phyloP scores from a whole-genome alignment of 2,888 invertebrate species.

The Aleiodes testaceus region DNA sequence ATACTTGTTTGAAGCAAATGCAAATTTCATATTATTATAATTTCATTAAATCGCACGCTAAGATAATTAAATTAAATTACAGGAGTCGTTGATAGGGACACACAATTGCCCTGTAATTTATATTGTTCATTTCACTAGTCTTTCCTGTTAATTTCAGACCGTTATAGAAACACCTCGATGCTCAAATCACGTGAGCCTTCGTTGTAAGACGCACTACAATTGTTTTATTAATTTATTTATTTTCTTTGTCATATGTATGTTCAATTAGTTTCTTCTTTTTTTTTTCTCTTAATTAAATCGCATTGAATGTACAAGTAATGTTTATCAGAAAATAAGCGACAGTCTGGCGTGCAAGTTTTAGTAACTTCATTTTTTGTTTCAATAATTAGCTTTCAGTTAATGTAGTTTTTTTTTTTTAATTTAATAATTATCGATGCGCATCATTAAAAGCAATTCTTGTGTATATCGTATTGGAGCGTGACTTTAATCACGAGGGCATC shows the following conservation, averaged over 20 bases:
- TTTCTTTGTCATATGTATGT: slow-evolving; percentile 11
- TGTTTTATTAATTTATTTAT: slow-evolving; percentile 50
- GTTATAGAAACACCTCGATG: slow-evolving; percentile 22
- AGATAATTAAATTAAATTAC: slow-evolving; percentile 1
- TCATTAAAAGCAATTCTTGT: slow-evolving; percentile 50
- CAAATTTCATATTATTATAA: slow-evolving; percentile 35
- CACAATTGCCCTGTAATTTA: background rate
- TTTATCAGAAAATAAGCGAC: slow-evolving; percentile 68
- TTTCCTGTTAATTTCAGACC: slow-evolving; percentile 44
- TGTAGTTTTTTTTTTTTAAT: slow-evolving; percentile 35
- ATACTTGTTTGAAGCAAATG: slow-evolving; percentile 32
- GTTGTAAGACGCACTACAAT: slow-evolving; percentile 60
- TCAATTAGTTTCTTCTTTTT: slow-evolving; percentile 42
- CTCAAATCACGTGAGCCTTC: slow-evolving; percentile 55
- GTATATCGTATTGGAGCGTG: slow-evolving; percentile 56
- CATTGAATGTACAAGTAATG: slow-evolving; percentile 57
- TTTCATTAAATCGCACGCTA: slow-evolving; percentile 30
- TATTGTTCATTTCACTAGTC: slow-evolving; percentile 22
- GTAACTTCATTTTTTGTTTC: slow-evolving; percentile 41
- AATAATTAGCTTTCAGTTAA: slow-evolving; percentile 36
- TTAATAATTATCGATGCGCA: slow-evolving; percentile 41
- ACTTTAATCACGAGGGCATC: slow-evolving; percentile 60
- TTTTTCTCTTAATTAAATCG: slow-evolving; percentile 44
- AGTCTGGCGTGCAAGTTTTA: slow-evolving; percentile 60
- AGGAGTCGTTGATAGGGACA: background rate